Base-by-base conservation (phyloP, 2,113 vertebrate species). In the Dolichallabes microphthalmus region DNA sequence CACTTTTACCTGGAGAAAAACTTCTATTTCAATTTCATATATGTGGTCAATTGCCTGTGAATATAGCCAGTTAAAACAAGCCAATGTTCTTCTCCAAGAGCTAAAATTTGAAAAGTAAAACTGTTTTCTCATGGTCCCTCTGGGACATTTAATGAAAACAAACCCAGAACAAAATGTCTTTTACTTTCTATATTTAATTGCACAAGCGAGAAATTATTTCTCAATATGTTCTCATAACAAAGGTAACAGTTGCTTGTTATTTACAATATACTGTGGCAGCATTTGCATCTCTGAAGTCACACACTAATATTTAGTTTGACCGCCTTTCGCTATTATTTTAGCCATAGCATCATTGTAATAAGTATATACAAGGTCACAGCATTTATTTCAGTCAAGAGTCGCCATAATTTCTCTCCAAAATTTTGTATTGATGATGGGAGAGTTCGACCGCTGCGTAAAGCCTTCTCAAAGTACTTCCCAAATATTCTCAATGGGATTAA, bases 21-120 rank as follows among this genome's bases (percentile, higher is more conserved):
- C 61, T 53, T 78, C 45, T 3, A 25, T 55, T 84, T 64, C 19
- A 32, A 53, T 77, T 63, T 61, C 60, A 84, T 85, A 84, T 77
- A 20, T 66, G 60, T 76, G 50, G 55, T 84, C 73, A 85, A 68
- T 27, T 57, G 55, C 30, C 69, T 68, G 74, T 85, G 53, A 78
- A 78, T 69, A 58, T 64, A 68, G 58, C 45, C 83, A 55, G 60
- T 84, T 53, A 78, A 77, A 78, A 25, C 69, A 68, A 66, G 12
- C 20, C 57, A 25, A 39, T 68, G 61, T 39, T 68, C 12, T 35
- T 32, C 58, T 84, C 19, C 25, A 10, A 68, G 61, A 78, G 64
- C 32, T 63, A 27, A 50, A 83, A 80, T 52, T 27, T 55, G 32
- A 86, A 78, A 88, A 50, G 58, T 69, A 45, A 80, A 86, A 30